Base-by-base conservation (phyloP, 2,113 vertebrate species). In the Tychaedon coryphoeus region DNA sequence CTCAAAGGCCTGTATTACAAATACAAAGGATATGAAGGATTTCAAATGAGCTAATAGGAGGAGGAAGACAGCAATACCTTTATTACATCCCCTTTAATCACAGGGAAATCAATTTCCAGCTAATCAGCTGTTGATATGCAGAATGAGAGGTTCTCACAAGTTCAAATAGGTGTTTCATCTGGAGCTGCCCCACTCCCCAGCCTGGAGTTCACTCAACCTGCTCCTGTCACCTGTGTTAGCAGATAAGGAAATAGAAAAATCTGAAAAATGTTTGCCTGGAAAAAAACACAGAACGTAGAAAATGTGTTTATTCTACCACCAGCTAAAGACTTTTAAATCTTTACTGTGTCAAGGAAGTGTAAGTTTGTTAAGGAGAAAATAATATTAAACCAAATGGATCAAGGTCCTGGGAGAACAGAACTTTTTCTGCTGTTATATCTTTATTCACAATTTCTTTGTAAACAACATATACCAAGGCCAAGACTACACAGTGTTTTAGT, bases 41-140 rank as follows among this genome's bases (percentile, higher is more conserved):
- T 51, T 86, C 33, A 90, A 79, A 65, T 25, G 79, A 90, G 75
- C 24, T 92, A 62, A 72, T 42, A 74, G 73, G 7, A 71, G 23
- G 40, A 85, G 57, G 93, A 85, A 93, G 90, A 50, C 25, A 70
- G 90, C 33, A 54, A 29, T 79, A 26, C 11, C 66, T 88, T 94
- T 88, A 73, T 80, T 88, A 76, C 67, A 75, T 90, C 62, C n/a
- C 24, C 34, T 93, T 80, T 96, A 90, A 90, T 94, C 76, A 77
- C 51, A 77, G 64, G 72, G 81, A 91, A 42, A 77, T 69, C 85
- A 28, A 31, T 94, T 90, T 93, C 66, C 88, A 79, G 74, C 34
- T 95, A 61, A 92, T 86, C 88, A 48, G 34, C 71, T 73, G 29
- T 26, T 83, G 95, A 66, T 47, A 29, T 70, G 86, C 75, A 66